Percentiles rank a stretch among this genome's conserved stretches.
Evolutionary conservation across 2,797 vertebrate species (phyloP).

Genomic region (Euthynnus affinis): DNA sequence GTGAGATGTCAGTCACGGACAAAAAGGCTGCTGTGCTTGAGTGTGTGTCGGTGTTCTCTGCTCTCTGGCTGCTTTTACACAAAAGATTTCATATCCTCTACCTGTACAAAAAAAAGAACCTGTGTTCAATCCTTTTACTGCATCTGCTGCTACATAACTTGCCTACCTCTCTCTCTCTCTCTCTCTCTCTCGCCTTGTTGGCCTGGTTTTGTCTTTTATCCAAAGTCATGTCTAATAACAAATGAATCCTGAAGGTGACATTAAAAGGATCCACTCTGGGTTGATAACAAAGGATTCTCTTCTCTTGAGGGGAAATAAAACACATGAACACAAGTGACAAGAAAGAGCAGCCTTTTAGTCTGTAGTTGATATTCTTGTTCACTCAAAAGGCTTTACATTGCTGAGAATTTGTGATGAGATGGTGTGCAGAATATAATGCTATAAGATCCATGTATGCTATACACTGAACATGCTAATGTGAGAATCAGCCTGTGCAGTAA

Average conservation of each 20-base stretch:
- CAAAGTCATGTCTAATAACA: slow-evolving; percentile 63
- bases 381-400: slow-evolving; percentile 35
- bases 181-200: slow-evolving; percentile 22
- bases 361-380: slow-evolving; percentile 45
- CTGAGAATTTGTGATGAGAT: slow-evolving; percentile 35
- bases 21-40: slow-evolving; percentile 29
- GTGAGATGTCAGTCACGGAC: slow-evolving; percentile 76
- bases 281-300: slow-evolving; percentile 58
- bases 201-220: slow-evolving; percentile 67
- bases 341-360: slow-evolving; percentile 66
- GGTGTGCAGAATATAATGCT: slow-evolving; percentile 33
- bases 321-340: slow-evolving; percentile 56
- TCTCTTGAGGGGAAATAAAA: slow-evolving; percentile 58
- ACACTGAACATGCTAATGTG: not conserved
- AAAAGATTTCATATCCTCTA: slow-evolving; percentile 28
- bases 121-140: slow-evolving; percentile 34
- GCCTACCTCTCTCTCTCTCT: not conserved
- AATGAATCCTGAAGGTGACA: slow-evolving; percentile 74
- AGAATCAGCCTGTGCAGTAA: not conserved
- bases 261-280: slow-evolving; percentile 75
- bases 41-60: slow-evolving; percentile 27
- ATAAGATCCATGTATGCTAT: slow-evolving; percentile 16
- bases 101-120: slow-evolving; percentile 23
- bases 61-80: slow-evolving; percentile 20
- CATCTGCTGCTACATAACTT: slow-evolving; percentile 8